A percentile compares a stretch with the other conserved stretches of the same genome.
These are phyloP conservation scores for Scaeva pyrastri DNA, from an alignment of 2,888 invertebrate genomes.

Conservation along the genomic window DNA sequence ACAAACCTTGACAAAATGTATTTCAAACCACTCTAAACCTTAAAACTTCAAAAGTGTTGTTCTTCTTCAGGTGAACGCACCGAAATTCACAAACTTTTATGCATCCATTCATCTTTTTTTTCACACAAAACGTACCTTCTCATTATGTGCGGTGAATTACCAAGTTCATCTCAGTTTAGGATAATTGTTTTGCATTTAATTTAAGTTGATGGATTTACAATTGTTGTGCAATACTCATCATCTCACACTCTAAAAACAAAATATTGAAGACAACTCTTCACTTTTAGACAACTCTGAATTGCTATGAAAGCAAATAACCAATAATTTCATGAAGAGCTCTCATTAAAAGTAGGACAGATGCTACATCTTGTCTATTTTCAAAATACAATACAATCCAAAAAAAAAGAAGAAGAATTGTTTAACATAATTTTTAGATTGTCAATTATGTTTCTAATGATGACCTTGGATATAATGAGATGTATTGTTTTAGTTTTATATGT, in stretches of 20 bases:
- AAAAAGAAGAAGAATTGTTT: slow-evolving; percentile 5
- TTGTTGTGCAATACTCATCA: slow-evolving; percentile 47
- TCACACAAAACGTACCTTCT: neutral
- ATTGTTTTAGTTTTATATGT: slow-evolving; percentile 54
- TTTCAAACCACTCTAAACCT: slow-evolving; percentile 7
- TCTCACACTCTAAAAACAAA: slow-evolving; percentile 31
- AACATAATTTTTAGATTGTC: slow-evolving; percentile 43
- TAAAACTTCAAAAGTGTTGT: neutral
- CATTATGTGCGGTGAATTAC: slow-evolving; percentile 1
- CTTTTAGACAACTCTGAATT: slow-evolving; percentile 27
- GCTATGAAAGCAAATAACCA: slow-evolving; percentile 21
- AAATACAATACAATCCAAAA: neutral
- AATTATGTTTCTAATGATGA: slow-evolving; percentile 45
- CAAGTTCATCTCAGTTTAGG: slow-evolving; percentile 24
- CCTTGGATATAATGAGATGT: slow-evolving; percentile 44
- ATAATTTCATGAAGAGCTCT: slow-evolving; percentile 36
- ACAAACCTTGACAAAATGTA: slow-evolving; percentile 21
- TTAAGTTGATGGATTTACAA: slow-evolving; percentile 46
- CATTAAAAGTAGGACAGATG: slow-evolving; percentile 36
- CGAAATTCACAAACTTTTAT: neutral
- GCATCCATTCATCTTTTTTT: neutral
- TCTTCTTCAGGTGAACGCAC: slow-evolving; percentile 21
- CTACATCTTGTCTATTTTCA: slow-evolving; percentile 7
- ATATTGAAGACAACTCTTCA: slow-evolving; percentile 47
- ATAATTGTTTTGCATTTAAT: slow-evolving; percentile 63